phyloP scores from a whole-genome alignment of 2,113 vertebrate genomes.

The Sinocyclocheilus maitianheensis region DNA sequence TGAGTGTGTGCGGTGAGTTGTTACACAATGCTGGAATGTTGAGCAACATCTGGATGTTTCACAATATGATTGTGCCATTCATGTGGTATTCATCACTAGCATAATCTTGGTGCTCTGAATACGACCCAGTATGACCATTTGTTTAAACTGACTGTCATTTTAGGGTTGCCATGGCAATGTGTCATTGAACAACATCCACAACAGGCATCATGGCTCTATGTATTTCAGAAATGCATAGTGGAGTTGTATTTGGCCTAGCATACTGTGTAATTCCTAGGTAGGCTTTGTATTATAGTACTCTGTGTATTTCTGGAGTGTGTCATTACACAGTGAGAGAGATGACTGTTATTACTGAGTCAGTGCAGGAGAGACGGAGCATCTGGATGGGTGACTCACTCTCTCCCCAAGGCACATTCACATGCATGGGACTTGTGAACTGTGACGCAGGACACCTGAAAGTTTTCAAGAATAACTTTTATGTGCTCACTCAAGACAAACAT shows the following conservation, averaged over 20 bases:
- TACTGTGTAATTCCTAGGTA: constrained; percentile 45
- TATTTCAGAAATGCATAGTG: constrained; percentile 17
- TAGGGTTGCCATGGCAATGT: background rate
- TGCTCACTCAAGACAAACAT: background rate
- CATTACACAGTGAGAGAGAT: constrained; percentile 45
- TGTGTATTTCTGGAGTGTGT: constrained; percentile 55
- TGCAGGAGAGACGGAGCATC: constrained; percentile 51
- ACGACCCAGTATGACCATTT: background rate
- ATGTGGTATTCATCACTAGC: background rate
- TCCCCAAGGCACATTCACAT: constrained; percentile 35
- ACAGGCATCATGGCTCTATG: background rate
- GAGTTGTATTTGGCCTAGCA: constrained; percentile 22
- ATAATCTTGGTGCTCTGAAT: background rate
- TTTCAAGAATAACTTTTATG: background rate
- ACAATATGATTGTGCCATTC: background rate
- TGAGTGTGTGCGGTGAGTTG: background rate
- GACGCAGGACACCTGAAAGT: constrained; percentile 2
- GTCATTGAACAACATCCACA: constrained; percentile 13
- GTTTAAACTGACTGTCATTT: constrained; percentile 41
- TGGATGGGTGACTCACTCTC: constrained; percentile 58
- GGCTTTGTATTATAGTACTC: constrained; percentile 10
- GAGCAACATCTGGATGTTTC: constrained; percentile 21
- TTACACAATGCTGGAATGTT: constrained; percentile 4
- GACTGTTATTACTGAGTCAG: constrained; percentile 51
- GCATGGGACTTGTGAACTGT: background rate